phyloP scores from a whole-genome alignment of 64 coral and sea anemone genomes.

The Montipora cactus region DNA sequence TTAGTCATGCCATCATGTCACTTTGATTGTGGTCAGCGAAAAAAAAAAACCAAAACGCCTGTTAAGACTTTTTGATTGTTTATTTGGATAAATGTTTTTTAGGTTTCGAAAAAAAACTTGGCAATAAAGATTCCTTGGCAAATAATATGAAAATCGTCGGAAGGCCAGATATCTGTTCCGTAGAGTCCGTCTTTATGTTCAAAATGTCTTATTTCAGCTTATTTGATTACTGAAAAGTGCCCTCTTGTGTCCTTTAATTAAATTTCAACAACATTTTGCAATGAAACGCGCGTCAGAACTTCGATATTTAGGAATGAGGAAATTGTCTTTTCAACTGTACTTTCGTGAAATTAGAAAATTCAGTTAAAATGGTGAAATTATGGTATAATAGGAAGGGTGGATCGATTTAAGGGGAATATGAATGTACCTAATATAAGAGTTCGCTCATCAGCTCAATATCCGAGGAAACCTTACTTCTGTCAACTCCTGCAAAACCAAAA shows the following conservation, averaged over 20 bases:
- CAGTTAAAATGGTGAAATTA: not conserved
- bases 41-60: not conserved
- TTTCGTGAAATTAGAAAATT: not conserved
- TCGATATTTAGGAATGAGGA: not conserved
- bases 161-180: not conserved
- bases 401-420: slow-evolving; percentile 53
- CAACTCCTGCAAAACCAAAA: slow-evolving; percentile 24
- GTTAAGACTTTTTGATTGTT: not conserved
- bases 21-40: not conserved
- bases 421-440: not conserved
- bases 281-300: slow-evolving; percentile 4
- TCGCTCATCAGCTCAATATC: slow-evolving; percentile 32
- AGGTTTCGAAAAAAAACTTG: not conserved
- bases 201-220: slow-evolving; percentile 41
- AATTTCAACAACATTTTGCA: slow-evolving; percentile 51
- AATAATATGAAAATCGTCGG: not conserved
- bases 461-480: slow-evolving; percentile 16
- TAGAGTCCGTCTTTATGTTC: not conserved
- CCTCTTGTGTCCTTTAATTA: slow-evolving; percentile 38
- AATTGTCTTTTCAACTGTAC: not conserved
- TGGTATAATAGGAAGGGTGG: not conserved
- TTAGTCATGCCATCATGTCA: slow-evolving; percentile 33
- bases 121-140: not conserved
- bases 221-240: slow-evolving; percentile 17
- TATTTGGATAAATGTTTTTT: not conserved